Base-by-base conservation (phyloP, 1,140 invertebrate genomes). In the Dendrolimus kikuchii region DNA sequence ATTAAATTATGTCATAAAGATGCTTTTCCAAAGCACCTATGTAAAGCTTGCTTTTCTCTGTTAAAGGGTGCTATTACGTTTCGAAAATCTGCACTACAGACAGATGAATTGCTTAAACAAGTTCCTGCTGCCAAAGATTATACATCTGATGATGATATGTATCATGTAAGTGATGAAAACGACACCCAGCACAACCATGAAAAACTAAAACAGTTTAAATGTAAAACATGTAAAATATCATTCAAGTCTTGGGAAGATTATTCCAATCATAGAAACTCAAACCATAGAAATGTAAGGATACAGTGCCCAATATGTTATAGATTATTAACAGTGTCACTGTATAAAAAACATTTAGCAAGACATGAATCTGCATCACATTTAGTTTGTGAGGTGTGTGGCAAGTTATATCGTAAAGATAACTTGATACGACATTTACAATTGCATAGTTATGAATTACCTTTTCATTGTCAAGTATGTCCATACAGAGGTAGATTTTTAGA, bases 341-440 rank as follows among this genome's bases (percentile, higher is more conserved):
- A 63, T 46, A 64, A 66, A 9, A 72, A 63, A 46, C 69, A 74
- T 56, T 57, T 71, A 55, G 43, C 9, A 0, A 53, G 68, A 9
- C 71, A 71, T 49, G 58, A 65, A 38, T 61, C 64, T 8, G 64
- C 60, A 41, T 49, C 62, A 36, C 65, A 70, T 50, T 46, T 68
- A 3, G 48, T 75, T n/a, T 75, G 72, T 59, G 68, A 75, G 7
- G 54, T 73, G 5, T 75, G 72, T 58, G 72, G 72, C 2, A 75
- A 75, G 40, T 42, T 70, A 6, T 75, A 66, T 38, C 58, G 66
- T 8, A 71, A 71, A 58, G 64, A 71, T 40, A 68, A 67, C 45
- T 55, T 67, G 38, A 37, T 60, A 1, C 56, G 67, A 9, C 72
- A 75, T 53, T 46, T 68, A 7, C 68, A 69, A 37, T 44, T 67